Evolutionary conservation across 2,797 vertebrate species (phyloP), one percentile per base, ranked within the genome.

Genomic region (Acestrorhynchus altus): DNA sequence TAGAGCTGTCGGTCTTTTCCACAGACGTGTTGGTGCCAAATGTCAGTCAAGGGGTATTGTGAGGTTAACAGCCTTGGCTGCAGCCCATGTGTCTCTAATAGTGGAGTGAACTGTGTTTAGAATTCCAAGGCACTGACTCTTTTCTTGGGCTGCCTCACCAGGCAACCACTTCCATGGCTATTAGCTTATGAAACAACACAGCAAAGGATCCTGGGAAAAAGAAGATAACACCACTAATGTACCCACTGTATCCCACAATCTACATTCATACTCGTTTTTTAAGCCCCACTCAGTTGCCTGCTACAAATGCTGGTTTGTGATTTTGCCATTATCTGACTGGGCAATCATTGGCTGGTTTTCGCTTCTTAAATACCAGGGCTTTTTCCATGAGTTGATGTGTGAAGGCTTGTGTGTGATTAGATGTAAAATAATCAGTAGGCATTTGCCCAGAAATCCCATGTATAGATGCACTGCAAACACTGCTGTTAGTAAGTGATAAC

Each of bases 51-150:
- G 72, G 52, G 44, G 72, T 74, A 70, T 24, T 54, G 64, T 59
- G 66, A 81, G 69, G 31, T 80, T 63, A 82, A 72, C 74, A 59
- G 72, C 63, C 72, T 75, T 51, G 77, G 72, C 71, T 80, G 71
- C 74, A 51, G 64, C 35, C 63, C 47, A 35, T 35, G 26, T 39
- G 72, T 82, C 65, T 79, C 68, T 56, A 80, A 67, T 28, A 59
- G 64, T 52, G 46, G 66, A 65, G 63, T 72, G 61, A 35, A 61
- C 49, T 82, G 74, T 84, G 83, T 84, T 82, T 80, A 78, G 80
- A 79, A 82, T 78, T 82, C 83, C 78, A 76, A 72, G 63, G 71
- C 31, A 78, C 69, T 80, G 83, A 82, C 72, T 80, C 52, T 77
- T 76, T 77, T 67, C 72, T 79, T 18, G 28, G 42, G 20, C 49